Conservation (phyloP, 2,888 invertebrate genomes). For the Macaria notata region DNA sequence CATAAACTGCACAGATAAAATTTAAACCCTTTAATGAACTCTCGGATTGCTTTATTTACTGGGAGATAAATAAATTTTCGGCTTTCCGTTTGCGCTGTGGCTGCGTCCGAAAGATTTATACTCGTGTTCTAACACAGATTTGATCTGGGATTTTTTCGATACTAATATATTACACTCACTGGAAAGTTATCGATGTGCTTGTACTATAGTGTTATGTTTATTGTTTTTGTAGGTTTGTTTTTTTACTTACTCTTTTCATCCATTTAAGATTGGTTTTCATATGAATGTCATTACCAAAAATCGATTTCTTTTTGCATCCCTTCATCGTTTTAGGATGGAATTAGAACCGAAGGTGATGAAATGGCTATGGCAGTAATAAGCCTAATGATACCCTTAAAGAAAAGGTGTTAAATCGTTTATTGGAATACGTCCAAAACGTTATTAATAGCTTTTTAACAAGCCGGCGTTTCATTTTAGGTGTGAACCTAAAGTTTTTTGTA, state of each 20-base stretch:
- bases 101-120: constrained; percentile 39
- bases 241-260: neutral
- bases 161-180: constrained; percentile 11
- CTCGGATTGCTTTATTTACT: constrained; percentile 66
- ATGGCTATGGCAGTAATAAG: constrained; percentile 59
- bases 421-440: constrained; percentile 75
- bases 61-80: constrained; percentile 59
- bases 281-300: constrained; percentile 15
- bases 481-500: constrained; percentile 50
- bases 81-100: constrained; percentile 45
- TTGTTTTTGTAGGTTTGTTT: neutral
- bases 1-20: constrained; percentile 72
- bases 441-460: constrained; percentile 82
- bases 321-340: constrained; percentile 41
- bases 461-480: constrained; percentile 63
- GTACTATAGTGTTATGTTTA: neutral
- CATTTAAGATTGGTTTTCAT: neutral
- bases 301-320: constrained; percentile 8
- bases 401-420: constrained; percentile 82
- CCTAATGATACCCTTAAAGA: constrained; percentile 77
- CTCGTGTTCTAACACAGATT: constrained; percentile 42
- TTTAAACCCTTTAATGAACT: constrained; percentile 73
- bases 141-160: constrained; percentile 34
- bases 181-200: constrained; percentile 1
- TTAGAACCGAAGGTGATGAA: constrained; percentile 42